A percentile compares a stretch with the other conserved stretches of the same genome.
Evolutionary conservation across 2,797 vertebrate genomes (phyloP).

Genomic region (Tenualosa ilisha): DNA sequence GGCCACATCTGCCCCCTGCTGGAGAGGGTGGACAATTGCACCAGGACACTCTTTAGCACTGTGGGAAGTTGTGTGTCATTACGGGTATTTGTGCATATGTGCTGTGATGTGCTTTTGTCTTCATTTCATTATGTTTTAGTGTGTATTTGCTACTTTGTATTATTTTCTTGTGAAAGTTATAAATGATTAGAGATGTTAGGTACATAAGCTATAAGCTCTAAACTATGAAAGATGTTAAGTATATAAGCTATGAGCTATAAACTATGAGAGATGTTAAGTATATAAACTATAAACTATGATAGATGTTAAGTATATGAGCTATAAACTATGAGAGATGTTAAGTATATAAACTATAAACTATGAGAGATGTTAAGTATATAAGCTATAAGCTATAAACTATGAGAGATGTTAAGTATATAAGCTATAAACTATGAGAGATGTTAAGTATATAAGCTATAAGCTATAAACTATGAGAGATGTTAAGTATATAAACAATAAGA

Average conservation of each 20-base stretch:
- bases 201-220: too few species aligned
- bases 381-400: background rate
- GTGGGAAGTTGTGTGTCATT: background rate
- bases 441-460: too few species aligned
- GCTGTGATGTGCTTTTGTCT: background rate
- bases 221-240: background rate
- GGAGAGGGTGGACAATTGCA: background rate
- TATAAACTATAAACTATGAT: background rate
- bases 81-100: background rate
- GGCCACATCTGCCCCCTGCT: background rate
- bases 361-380: too few species aligned
- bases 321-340: too few species aligned
- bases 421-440: too few species aligned
- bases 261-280: too few species aligned
- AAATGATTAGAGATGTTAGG: background rate
- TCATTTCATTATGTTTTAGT: background rate
- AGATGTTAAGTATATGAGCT: background rate
- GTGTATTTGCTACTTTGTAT: background rate
- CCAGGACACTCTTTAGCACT: background rate
- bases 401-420: background rate
- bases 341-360: too few species aligned
- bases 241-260: too few species aligned
- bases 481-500: background rate
- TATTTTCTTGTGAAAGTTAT: background rate
- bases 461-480: too few species aligned